Evolutionary conservation across 2,888 invertebrate genomes (phyloP).

Genomic region (Caenorhabditis becei): DNA sequence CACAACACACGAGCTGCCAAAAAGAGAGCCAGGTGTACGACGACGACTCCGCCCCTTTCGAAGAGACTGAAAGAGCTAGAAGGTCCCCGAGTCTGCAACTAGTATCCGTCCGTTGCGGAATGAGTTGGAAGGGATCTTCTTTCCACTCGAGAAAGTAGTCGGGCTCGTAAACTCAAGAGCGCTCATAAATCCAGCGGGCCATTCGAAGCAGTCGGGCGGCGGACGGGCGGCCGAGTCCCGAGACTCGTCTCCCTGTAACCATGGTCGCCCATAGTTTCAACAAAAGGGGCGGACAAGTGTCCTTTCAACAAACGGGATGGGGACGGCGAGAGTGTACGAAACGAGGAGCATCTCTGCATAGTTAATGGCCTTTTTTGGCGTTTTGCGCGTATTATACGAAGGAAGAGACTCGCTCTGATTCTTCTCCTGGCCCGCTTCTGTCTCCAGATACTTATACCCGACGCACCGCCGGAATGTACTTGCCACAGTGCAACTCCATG

Average conservation of each 20-base stretch:
- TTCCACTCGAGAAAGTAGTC: slow-evolving; percentile 1
- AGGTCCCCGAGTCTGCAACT: background rate
- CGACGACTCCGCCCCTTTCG: background rate
- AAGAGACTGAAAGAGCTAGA: background rate
- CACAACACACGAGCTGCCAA: slow-evolving; percentile 11
- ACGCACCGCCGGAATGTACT: slow-evolving; percentile 31
- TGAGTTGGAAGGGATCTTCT: background rate
- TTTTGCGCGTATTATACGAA: slow-evolving; percentile 40
- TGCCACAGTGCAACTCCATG: slow-evolving; percentile 55
- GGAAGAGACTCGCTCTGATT: slow-evolving; percentile 16
- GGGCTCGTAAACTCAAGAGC: slow-evolving; percentile 2
- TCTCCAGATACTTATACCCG: background rate
- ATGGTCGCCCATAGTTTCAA: slow-evolving; percentile 42
- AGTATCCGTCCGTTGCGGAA: background rate
- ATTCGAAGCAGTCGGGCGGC: background rate
- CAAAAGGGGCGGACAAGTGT: slow-evolving; percentile 38
- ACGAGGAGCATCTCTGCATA: slow-evolving; percentile 40
- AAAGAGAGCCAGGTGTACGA: slow-evolving; percentile 12
- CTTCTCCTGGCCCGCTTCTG: background rate
- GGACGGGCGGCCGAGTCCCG: background rate
- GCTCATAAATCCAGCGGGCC: slow-evolving; percentile 3
- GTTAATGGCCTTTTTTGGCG: slow-evolving; percentile 48
- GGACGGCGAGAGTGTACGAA: slow-evolving; percentile 28
- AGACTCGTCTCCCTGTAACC: slow-evolving; percentile 24
- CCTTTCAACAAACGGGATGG: slow-evolving; percentile 25